A percentile compares a stretch with the other conserved stretches of the same genome.
Conservation (phyloP, 2,888 invertebrate species). For the Automeris io region DNA sequence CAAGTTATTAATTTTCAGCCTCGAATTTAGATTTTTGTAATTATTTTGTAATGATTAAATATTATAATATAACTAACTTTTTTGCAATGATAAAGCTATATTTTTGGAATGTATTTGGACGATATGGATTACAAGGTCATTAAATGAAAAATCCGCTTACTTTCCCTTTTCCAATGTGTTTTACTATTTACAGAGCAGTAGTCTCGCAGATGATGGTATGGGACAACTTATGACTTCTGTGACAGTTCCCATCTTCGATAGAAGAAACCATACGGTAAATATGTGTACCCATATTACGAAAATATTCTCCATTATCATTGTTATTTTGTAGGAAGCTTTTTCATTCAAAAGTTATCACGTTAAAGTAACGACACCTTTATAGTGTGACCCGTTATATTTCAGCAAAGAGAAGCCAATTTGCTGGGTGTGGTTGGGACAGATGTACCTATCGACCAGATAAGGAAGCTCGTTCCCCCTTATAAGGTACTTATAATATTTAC, state of each 20-base stretch:
- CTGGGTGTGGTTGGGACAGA: slow-evolving; percentile 98
- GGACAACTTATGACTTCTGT: slow-evolving; percentile 95
- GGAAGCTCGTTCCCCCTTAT: slow-evolving; percentile 95
- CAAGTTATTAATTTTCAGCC: no score
- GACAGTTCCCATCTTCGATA: slow-evolving; percentile 95
- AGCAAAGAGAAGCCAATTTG: slow-evolving; percentile 92
- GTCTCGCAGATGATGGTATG: slow-evolving; percentile 80
- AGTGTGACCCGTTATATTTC: no score
- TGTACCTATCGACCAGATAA: slow-evolving; percentile 96
- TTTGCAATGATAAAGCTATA: no score
- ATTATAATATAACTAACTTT: no score
- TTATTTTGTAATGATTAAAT: no score
- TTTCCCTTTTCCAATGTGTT: no score
- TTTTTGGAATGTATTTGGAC: no score
- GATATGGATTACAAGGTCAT: no score
- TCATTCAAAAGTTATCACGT: no score
- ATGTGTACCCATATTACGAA: slow-evolving; percentile 4
- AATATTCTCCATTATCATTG: background rate
- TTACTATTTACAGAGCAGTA: slow-evolving; percentile 76
- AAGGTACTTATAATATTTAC: slow-evolving; percentile 78
- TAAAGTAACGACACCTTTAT: no score
- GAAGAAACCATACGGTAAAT: slow-evolving; percentile 89
- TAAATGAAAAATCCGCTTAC: no score
- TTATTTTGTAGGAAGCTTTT: slow-evolving; percentile 20
- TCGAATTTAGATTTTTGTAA: no score